Percentiles rank a stretch among this genome's conserved stretches.
Conservation (phyloP, 1,140 invertebrate species). For the Heliconius himera region DNA sequence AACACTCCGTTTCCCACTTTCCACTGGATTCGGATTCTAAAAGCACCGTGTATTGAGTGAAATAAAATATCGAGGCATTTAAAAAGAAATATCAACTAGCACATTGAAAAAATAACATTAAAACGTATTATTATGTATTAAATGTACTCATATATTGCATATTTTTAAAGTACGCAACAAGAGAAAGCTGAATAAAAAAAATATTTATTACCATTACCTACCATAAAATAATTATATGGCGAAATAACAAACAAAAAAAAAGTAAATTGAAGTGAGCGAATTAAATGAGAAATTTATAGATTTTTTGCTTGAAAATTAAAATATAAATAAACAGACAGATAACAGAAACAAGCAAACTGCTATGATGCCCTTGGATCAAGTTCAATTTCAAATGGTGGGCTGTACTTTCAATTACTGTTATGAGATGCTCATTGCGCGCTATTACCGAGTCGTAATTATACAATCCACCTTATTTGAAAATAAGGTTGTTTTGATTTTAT, state of each 20-base stretch:
- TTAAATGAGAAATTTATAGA: neutral
- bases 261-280: neutral
- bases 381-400: conserved; percentile 42
- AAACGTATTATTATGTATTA: neutral
- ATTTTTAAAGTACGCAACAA: neutral
- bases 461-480: neutral
- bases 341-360: neutral
- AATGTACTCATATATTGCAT: too few relatives aligned
- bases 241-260: neutral
- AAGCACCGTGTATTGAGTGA: too few relatives aligned
- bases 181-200: neutral
- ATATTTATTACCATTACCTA: neutral
- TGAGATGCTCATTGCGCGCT: conserved; percentile 26
- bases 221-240: neutral
- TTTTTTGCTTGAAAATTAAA: neutral
- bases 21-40: too few relatives aligned
- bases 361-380: conserved; percentile 35
- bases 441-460: neutral
- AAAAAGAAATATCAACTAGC: neutral
- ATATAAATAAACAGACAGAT: conserved; percentile 15
- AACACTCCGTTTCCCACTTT: too few relatives aligned
- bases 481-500: neutral
- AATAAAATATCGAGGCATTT: neutral
- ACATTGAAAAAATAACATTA: neutral
- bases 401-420: conserved; percentile 27